Evolutionary conservation across 2,888 invertebrate genomes (phyloP), one percentile per base, ranked within the genome.

Genomic region (Perizoma affinitatum): DNA sequence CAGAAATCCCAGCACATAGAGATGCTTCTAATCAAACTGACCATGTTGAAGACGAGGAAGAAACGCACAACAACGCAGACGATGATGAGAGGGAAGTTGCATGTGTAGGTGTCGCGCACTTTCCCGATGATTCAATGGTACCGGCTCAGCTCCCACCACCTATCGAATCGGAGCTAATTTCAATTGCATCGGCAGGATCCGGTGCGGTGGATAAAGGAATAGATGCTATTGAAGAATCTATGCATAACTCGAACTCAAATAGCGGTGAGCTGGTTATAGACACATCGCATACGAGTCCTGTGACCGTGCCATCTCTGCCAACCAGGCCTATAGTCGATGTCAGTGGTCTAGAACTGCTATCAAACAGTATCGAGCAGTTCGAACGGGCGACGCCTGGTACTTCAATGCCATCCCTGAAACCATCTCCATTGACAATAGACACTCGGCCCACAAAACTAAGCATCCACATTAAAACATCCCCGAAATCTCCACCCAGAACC

Each of bases 1-100:
- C 93, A 0, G 94, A 94, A 63, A 89, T 92, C 4, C 94, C 95
- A 40, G 96, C 96, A n/a, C 96, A 90, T 45, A 84, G 94, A 79
- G 96, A 97, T 75, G 96, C 96, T 0, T 96, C 96, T 54, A 97
- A 96, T 78, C 97, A 97, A 86, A 97, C 97, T 0, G 96, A 97
- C 74, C 95, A 96, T 22, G 94, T 95, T 0, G 93, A 94, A 73
- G 95, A 95, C 70, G 96, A 96, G 57, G 95, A 96, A 67, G 96
- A 93, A 60, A 87, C 90, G 0, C 90, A 86, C 0, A 89, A 88
- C 61, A 87, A 88, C 8, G 88, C 89, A 0, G 91, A 92, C 58
- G 90, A 92, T 46, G 89, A 91, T 53, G 91, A 91, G 70, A 77
- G 90, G 38, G 88, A 89, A 38, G 81, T 91, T 0, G 92, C 92